Evolutionary conservation across 92 coral and sea anemone species (phyloP), one percentile per base, ranked within the genome.

Genomic region (Bergia sp.): DNA sequence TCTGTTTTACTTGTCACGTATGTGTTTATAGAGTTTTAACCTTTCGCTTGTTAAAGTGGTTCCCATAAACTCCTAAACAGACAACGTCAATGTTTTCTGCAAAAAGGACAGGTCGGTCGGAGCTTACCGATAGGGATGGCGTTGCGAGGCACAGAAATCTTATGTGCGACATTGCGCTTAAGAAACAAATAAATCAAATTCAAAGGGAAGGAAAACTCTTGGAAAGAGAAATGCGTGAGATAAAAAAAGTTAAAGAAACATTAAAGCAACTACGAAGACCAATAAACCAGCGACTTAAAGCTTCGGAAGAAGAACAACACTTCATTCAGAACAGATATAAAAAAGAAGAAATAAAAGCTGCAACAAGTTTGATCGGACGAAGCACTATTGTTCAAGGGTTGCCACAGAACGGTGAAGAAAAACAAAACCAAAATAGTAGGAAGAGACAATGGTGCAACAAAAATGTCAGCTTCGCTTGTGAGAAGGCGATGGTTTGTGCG

Each of bases 131-230:
- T 36, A 81, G 95, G 6, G 94, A 95, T 72, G 89, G 94, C 3
- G 95, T 92, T 0, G 95, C 95, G n/a, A 93, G 89, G 38, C 99
- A 95, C 85, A 90, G 97, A 39, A 96, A 96, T 44, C 85, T 81
- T 16, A 94, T 92, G 99, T 95, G 93, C 89, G 94, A 95, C n/a
- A 93, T 96, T 38, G 95, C 96, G 67, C 90, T 96, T 43, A 87
- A 92, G 73, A 96, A 96, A 75, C 94, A 95, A 82, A 93, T 96
- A 39, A 84, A 80, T 23, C 92, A 92, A 73, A 92, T 93, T 45
- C 93, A 94, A 81, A 81, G 92, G 61, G 98, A 96, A 90, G 94
- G 94, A 57, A 89, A 91, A 77, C 72, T 96, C 0, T 72, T 96
- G 23, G 93, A 94, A 71, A 89, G 86, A 87, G 99, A 96, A 84